Percentiles rank a stretch among this genome's conserved stretches.
These are phyloP conservation scores for Tetragnatha montana DNA, from an alignment of 2,888 invertebrate species.

Conservation along the genomic window DNA sequence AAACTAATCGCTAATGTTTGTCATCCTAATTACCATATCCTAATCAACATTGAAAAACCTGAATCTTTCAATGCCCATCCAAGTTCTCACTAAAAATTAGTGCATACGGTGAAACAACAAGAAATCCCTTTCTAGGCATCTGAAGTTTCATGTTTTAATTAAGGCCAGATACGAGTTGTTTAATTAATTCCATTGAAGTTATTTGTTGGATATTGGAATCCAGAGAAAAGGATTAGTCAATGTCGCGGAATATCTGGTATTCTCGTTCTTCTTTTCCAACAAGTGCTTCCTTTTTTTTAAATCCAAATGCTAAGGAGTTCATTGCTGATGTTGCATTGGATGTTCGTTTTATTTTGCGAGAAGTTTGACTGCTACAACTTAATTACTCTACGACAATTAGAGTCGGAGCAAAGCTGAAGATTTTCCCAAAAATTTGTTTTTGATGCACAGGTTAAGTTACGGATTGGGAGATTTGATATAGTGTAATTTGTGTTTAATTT, in stretches of 20 bases:
- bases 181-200: constrained; percentile 37
- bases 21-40: neutral
- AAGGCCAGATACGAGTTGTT: neutral
- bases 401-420: neutral
- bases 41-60: constrained; percentile 16
- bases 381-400: neutral
- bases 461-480: neutral
- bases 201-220: constrained; percentile 18
- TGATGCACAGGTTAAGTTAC: neutral
- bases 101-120: neutral
- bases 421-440: neutral
- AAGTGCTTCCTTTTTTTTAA: constrained; percentile 1
- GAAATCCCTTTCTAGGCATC: neutral
- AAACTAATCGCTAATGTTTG: neutral
- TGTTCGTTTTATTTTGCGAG: neutral
- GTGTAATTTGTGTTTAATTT: neutral
- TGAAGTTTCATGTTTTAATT: constrained; percentile 13
- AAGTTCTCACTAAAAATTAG: constrained; percentile 1
- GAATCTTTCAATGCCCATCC: neutral
- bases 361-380: neutral
- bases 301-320: neutral
- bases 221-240: constrained; percentile 7
- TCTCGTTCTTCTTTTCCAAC: neutral
- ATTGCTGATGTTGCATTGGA: neutral
- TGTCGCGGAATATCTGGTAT: neutral